Base-by-base conservation (phyloP, 2,797 vertebrate species). In the Sebastes cheni region DNA sequence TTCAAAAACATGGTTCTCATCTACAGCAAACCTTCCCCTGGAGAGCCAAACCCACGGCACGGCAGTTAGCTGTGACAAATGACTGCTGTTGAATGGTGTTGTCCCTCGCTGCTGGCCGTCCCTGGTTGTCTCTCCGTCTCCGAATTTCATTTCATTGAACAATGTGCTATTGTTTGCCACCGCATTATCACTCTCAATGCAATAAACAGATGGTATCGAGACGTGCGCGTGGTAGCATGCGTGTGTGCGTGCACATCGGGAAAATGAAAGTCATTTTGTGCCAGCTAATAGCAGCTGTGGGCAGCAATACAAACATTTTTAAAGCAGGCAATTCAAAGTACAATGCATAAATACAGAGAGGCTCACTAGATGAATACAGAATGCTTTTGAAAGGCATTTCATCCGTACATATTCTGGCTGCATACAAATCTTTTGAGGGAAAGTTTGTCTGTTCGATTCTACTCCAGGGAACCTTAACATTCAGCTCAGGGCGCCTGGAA, bases 21-120 rank as follows among this genome's bases (percentile, higher is more conserved):
- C 85, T 71, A 78, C 79, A 82, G 86, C 79, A 72, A 86, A 79
- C 59, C 68, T 61, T 81, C 88, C 89, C 88, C 87, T n/a, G 30
- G 83, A 90, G 91, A 86, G 76, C 74, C 62, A 36, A 82, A 84
- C 72, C 75, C 78, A 30, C 72, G 55, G 74, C 82, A 58, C 60
- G 80, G 86, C 91, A 83, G 87, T 94, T 91, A 91, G 87, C 29
- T 67, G 77, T 91, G 93, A 94, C 90, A 92, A 93, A 95, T 84
- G 86, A 87, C 85, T 89, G 80, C 90, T 85, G 85, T 36, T 88
- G 86, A 90, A 80, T 79, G 80, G 67, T 68, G 78, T 42, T 71
- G 86, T 91, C 89, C 78, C 87, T 83, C 20, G 83, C 87, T 79
- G 72, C 76, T 18, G 52, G 50, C 46, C 50, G 25, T 86, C 83